A percentile compares a stretch with the other conserved stretches of the same genome.
These are phyloP conservation scores for Coremacera marginata DNA, from an alignment of 2,888 invertebrate species.

Conservation along the genomic window DNA sequence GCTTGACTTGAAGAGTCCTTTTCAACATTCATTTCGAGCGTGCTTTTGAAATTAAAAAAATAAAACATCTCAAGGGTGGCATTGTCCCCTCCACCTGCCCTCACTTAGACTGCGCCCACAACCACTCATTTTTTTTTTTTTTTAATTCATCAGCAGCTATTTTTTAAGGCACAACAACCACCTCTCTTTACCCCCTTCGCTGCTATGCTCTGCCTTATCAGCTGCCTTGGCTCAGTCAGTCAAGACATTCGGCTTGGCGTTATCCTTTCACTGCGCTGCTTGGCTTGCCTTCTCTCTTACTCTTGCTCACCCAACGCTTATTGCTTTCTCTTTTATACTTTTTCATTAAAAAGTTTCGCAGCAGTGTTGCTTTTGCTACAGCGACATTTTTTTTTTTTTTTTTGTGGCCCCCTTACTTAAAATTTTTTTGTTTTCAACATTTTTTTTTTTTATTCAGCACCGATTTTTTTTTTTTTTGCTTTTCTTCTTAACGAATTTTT, in stretches of 20 bases:
- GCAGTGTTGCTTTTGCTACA: neutral
- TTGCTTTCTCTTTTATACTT: neutral
- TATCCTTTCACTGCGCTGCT: neutral
- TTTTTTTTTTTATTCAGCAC: neutral
- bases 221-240: neutral
- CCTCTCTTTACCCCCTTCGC: neutral
- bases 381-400: neutral
- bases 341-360: no score
- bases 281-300: neutral
- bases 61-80: neutral
- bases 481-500: slow-evolving; percentile 33
- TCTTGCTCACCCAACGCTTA: neutral
- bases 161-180: no score
- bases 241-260: neutral
- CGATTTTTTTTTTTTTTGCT: neutral
- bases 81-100: neutral
- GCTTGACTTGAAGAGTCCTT: slow-evolving; percentile 4
- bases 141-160: slow-evolving; percentile 7
- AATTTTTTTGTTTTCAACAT: neutral
- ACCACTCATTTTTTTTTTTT: neutral
- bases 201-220: no score
- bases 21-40: neutral
- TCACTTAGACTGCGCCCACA: neutral
- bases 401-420: neutral
- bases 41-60: slow-evolving; percentile 22